These are phyloP conservation scores for Orgyia antiqua DNA, from an alignment of 2,888 invertebrate species.

Conservation along the genomic window DNA sequence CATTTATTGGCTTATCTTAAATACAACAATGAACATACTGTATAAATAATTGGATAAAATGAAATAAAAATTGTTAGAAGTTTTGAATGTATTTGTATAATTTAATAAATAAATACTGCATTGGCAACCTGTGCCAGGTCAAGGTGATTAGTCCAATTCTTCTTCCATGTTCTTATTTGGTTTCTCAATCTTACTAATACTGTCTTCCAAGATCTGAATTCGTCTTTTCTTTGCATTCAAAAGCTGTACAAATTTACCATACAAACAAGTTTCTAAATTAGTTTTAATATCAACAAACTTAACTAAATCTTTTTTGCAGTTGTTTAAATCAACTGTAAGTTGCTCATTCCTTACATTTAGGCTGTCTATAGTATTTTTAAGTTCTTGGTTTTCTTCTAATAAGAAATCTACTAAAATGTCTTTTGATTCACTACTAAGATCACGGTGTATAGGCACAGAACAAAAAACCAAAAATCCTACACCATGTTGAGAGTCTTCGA, in stretches of 20 bases:
- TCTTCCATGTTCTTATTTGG: conserved; percentile 1
- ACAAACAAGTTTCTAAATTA: conserved; percentile 43
- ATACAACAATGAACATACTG: too few species aligned
- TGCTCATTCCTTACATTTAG: conserved; percentile 22
- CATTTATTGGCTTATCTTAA: too few species aligned
- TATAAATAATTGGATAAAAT: too few species aligned
- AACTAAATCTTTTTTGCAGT: conserved; percentile 41
- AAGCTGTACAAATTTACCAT: conserved; percentile 55
- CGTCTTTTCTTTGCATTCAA: conserved; percentile 58
- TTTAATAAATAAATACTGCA: too few species aligned
- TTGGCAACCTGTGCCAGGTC: too few species aligned
- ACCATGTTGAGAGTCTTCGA: conserved; percentile 18
- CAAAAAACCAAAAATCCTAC: conserved; percentile 38
- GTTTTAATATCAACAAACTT: conserved; percentile 43
- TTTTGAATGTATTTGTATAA: too few species aligned
- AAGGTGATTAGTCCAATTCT: conserved; percentile 9
- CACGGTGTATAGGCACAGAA: conserved; percentile 32
- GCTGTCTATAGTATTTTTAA: conserved; percentile 23
- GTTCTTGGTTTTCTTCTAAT: conserved; percentile 39
- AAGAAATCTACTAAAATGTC: conserved; percentile 44
- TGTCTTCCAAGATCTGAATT: conserved; percentile 49
- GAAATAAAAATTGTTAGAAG: too few species aligned
- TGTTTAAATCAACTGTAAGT: conserved; percentile 32
- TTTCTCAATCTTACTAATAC: conserved; percentile 29
- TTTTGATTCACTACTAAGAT: conserved; percentile 26